phyloP scores from a whole-genome alignment of 1,140 invertebrate genomes.

The Caenorhabditis latens region DNA sequence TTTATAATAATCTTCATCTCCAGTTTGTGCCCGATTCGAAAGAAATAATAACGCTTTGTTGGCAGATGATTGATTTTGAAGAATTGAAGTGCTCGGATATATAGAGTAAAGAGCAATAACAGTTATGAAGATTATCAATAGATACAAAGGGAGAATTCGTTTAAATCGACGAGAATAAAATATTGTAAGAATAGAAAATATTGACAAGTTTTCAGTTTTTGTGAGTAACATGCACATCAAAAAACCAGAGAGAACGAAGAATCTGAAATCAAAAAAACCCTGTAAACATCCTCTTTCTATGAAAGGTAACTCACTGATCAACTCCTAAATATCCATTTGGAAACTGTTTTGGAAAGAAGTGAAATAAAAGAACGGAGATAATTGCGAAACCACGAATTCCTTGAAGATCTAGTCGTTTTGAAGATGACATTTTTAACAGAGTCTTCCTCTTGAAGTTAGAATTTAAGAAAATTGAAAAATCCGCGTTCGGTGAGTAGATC shows the following conservation, averaged over 20 bases:
- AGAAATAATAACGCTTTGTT: conserved; percentile 1
- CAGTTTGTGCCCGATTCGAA: conserved; percentile 37
- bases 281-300: too few relatives aligned
- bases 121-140: background rate
- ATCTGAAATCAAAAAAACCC: conserved; percentile 29
- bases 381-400: background rate
- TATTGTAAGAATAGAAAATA: background rate
- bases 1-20: background rate
- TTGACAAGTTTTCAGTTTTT: background rate
- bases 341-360: background rate
- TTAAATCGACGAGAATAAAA: conserved; percentile 42
- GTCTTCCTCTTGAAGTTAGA: too few relatives aligned
- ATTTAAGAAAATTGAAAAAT: too few relatives aligned
- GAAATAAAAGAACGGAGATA: background rate
- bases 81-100: background rate
- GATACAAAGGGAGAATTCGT: conserved; percentile 44
- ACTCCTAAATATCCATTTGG: conserved; percentile 35
- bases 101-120: background rate
- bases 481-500: too few relatives aligned
- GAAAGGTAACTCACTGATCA: conserved; percentile 1
- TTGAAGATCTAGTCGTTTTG: background rate
- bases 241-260: conserved; percentile 52
- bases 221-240: conserved; percentile 39
- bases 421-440: background rate
- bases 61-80: conserved; percentile 4